These are phyloP conservation scores for Ephialtes manifestator DNA, from an alignment of 2,888 invertebrate genomes.

Conservation along the genomic window DNA sequence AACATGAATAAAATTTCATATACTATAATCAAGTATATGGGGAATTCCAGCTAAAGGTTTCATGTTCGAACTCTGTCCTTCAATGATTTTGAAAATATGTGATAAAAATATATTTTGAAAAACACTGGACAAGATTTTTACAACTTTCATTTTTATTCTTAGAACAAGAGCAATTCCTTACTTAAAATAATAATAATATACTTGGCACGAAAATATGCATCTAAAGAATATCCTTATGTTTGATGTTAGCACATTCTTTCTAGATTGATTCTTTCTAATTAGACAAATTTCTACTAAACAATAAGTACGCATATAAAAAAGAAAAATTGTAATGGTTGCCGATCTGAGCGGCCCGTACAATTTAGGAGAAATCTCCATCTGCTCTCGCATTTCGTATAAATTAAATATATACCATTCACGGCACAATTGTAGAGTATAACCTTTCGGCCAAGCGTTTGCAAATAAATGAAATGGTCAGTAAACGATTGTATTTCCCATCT, in stretches of 20 bases:
- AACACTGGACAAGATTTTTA: too few relatives aligned
- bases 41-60: too few relatives aligned
- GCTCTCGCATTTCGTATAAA: neutral
- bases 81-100: too few relatives aligned
- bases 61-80: too few relatives aligned
- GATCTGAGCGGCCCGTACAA: neutral
- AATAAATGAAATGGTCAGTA: constrained; percentile 67
- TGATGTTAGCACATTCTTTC: too few relatives aligned
- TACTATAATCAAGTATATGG: too few relatives aligned
- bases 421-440: constrained; percentile 31
- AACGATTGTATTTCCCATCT: constrained; percentile 69
- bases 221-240: too few relatives aligned
- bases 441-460: constrained; percentile 64
- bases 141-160: too few relatives aligned
- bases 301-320: neutral
- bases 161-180: too few relatives aligned
- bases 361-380: constrained; percentile 17
- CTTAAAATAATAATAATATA: too few relatives aligned
- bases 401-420: constrained; percentile 8
- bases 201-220: too few relatives aligned
- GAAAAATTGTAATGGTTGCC: neutral
- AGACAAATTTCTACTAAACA: neutral
- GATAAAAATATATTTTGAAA: too few relatives aligned
- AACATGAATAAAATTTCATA: constrained; percentile 71
- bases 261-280: neutral